These are phyloP conservation scores for Stenichneumon culpator DNA, from an alignment of 2,888 invertebrate species.

Conservation along the genomic window DNA sequence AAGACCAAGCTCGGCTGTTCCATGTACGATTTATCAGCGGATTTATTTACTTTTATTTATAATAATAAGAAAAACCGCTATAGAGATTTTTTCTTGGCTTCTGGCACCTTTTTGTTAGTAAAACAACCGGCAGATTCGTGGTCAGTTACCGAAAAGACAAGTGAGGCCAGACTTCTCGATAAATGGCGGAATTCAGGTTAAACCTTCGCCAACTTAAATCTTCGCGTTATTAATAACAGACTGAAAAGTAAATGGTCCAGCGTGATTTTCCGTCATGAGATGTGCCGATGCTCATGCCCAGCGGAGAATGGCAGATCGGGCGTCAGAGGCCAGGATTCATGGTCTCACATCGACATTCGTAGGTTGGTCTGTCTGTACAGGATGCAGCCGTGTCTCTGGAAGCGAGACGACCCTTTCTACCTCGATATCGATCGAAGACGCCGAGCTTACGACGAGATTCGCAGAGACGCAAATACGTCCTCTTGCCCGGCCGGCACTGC, in stretches of 20 bases:
- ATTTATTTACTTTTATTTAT: not conserved
- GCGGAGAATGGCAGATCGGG: conserved; percentile 25
- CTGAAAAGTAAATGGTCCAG: not conserved
- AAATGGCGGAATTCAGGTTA: conserved; percentile 9
- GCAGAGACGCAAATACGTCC: conserved; percentile 60
- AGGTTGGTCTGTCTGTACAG: conserved; percentile 73
- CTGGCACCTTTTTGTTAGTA: too few relatives aligned
- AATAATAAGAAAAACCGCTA: not conserved
- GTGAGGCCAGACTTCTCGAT: not conserved
- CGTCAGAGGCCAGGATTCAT: conserved; percentile 58
- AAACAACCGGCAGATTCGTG: not conserved
- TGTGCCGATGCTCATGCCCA: conserved; percentile 35
- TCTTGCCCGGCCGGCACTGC: conserved; percentile 34
- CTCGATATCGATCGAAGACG: conserved; percentile 71
- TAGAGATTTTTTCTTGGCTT: not conserved
- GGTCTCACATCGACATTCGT: conserved; percentile 71
- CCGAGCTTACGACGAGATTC: conserved; percentile 74
- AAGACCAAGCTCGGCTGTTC: not conserved
- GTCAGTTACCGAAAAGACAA: conserved; percentile 1
- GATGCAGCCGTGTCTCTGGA: conserved; percentile 75
- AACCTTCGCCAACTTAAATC: not conserved
- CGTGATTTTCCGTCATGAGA: conserved; percentile 27
- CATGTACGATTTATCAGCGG: not conserved
- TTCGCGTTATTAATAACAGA: not conserved
- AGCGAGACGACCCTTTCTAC: conserved; percentile 71